Conservation (phyloP, 2,888 invertebrate species). For the Microchrysa polita region DNA sequence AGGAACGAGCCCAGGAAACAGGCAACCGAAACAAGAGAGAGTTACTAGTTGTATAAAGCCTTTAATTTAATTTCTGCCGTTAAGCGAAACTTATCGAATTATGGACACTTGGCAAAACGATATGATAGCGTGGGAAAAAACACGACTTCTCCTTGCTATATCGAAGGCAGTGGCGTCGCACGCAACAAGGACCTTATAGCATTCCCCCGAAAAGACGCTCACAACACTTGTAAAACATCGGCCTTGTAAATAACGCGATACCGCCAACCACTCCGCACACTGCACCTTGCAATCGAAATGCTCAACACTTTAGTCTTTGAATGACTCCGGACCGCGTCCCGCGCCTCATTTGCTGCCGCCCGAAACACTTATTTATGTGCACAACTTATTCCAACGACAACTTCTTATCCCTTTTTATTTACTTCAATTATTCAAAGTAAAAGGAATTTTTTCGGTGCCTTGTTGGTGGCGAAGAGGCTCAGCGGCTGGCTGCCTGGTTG, state of each 20-base stretch:
- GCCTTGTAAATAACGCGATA: conserved; percentile 36
- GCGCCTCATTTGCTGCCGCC: conserved; percentile 27
- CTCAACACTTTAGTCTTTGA: background rate
- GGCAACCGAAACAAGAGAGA: conserved; percentile 41
- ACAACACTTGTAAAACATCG: conserved; percentile 30
- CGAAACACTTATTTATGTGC: conserved; percentile 44
- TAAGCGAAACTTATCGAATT: conserved; percentile 45
- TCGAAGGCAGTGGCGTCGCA: conserved; percentile 23
- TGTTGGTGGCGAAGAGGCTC: conserved; percentile 45
- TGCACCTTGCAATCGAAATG: background rate
- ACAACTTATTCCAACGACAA: conserved; percentile 43
- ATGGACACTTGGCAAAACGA: conserved; percentile 42
- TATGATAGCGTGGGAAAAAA: conserved; percentile 45
- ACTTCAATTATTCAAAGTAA: conserved; percentile 50
- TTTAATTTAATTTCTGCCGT: conserved; percentile 45
- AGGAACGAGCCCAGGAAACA: background rate
- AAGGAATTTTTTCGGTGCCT: conserved; percentile 43
- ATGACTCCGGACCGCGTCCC: background rate
- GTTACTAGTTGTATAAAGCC: conserved; percentile 43
- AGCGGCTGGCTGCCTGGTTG: conserved; percentile 52
- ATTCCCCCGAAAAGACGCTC: conserved; percentile 25
- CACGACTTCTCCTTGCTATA: background rate
- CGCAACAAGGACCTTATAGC: background rate
- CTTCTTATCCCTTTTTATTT: conserved; percentile 49
- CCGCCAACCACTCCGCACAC: conserved; percentile 11